phyloP scores from a whole-genome alignment of 2,113 vertebrate species.

The Vidua chalybeata region DNA sequence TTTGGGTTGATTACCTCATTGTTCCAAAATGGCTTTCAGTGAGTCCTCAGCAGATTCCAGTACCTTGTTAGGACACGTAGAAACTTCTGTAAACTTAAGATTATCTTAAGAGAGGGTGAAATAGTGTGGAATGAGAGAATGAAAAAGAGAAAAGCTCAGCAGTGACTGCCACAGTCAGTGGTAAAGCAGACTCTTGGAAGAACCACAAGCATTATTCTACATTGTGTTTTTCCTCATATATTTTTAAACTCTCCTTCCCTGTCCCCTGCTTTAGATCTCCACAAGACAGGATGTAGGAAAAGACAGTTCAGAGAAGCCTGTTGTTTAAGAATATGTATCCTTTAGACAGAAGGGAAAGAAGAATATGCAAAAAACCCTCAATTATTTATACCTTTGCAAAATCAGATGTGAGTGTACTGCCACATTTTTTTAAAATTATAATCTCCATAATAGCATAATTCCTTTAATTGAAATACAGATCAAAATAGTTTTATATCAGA shows the following conservation, averaged over 20 bases:
- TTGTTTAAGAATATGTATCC: background rate
- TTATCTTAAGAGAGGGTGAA: background rate
- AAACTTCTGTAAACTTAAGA: background rate
- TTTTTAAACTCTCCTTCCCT: background rate
- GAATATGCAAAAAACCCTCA: background rate
- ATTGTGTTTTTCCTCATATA: background rate
- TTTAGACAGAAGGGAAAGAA: background rate
- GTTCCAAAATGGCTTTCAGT: background rate
- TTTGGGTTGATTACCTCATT: background rate
- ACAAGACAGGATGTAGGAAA: background rate
- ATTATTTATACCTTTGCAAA: background rate
- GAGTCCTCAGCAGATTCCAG: background rate
- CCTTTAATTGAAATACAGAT: background rate
- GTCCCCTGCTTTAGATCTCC: rapidly evolving
- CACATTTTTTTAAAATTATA: background rate
- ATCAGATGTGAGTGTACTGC: background rate
- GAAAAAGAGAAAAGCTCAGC: background rate
- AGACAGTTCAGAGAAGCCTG: background rate
- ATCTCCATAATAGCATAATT: background rate
- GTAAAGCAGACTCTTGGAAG: background rate
- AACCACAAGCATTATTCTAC: background rate
- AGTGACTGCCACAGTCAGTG: background rate
- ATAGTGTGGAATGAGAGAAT: background rate
- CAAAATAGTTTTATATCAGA: background rate
- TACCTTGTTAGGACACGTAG: background rate